These are phyloP conservation scores for Zoanthus gigantus DNA, from an alignment of 92 coral and sea anemone genomes.

Conservation along the genomic window DNA sequence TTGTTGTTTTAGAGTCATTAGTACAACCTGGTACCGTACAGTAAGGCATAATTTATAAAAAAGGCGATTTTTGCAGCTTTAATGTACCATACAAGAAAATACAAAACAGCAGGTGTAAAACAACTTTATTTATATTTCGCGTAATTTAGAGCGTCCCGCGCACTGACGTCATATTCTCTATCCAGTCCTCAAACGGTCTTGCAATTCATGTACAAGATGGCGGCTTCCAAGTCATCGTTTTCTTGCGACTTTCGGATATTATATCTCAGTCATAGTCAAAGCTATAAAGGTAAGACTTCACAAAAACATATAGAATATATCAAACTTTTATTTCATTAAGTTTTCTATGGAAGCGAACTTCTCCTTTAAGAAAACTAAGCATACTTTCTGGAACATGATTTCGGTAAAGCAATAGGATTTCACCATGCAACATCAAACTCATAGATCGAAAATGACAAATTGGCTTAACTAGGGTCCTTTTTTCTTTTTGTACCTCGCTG, in stretches of 20 bases:
- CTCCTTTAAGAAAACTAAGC: background rate
- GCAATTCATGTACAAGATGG: constrained; percentile 39
- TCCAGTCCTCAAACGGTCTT: constrained; percentile 33
- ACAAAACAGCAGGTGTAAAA: background rate
- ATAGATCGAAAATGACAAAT: too few relatives aligned
- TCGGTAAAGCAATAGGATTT: too few relatives aligned
- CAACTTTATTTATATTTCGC: constrained; percentile 3
- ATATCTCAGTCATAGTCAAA: constrained; percentile 16
- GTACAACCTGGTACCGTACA: constrained; percentile 17
- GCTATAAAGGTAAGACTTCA: constrained; percentile 39
- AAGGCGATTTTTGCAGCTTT: background rate
- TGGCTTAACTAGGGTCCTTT: background rate
- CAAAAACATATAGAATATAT: background rate
- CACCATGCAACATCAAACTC: too few relatives aligned
- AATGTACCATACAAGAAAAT: background rate
- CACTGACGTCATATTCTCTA: background rate
- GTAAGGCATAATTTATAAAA: constrained; percentile 13
- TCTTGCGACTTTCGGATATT: constrained; percentile 36
- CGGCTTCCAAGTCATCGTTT: constrained; percentile 30
- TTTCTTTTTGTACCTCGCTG: background rate
- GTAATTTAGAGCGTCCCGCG: background rate
- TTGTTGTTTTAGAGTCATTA: constrained; percentile 7
- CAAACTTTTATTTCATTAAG: background rate
- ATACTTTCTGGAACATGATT: too few relatives aligned
- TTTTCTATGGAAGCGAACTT: background rate